Base-by-base conservation (phyloP, 1,140 invertebrate genomes). In the Formica selysi region DNA sequence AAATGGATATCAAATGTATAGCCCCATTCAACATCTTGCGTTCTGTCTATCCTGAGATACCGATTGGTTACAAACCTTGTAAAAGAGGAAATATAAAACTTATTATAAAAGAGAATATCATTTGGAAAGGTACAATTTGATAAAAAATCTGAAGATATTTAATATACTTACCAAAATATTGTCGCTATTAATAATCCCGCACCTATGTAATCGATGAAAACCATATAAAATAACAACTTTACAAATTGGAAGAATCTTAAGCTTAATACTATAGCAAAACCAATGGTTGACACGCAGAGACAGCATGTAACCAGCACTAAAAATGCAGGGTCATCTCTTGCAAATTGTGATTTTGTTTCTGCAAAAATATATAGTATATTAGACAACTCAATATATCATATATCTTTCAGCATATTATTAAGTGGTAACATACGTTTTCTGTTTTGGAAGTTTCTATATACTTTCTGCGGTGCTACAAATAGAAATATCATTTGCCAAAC, bases 311-410 rank as follows among this genome's bases (percentile, higher is more conserved):
- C 95, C 67, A 99, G 95, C 44, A 99, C 98, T 84, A 99, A 95
- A 96, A 99, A 99, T 83, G 99, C 99, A 76, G 99, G 99, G 96
- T 99, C 99, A 96, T 99, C 99, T 95, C 99, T 97, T 0, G 99
- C 99, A 97, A 99, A 99, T 95, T 99, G 99, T 90, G 98, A 98
- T 96, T 99, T 99, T 85, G 99, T 99, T 96, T 99, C 98, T 99
- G 95, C 87, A 97, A 96, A 85, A 86, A 86, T 44, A 59, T 16
- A 13, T 48, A 48, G 6, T 62, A 54, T 61, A 83, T 22, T 22
- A 81, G 19, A 36, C 62, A 29, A 41, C 59, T 73, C 13, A 19
- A 4, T 22, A n/a, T 22, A 29, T 29, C 26, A 29, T 86, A 65
- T 44, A 71, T 10, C 48, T 29, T 48, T 36, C 8, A 76, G 16